Percentiles rank a stretch among this genome's conserved stretches.
These are phyloP conservation scores for Argyrosomus regius DNA, from an alignment of 2,797 vertebrate genomes.

Conservation along the genomic window DNA sequence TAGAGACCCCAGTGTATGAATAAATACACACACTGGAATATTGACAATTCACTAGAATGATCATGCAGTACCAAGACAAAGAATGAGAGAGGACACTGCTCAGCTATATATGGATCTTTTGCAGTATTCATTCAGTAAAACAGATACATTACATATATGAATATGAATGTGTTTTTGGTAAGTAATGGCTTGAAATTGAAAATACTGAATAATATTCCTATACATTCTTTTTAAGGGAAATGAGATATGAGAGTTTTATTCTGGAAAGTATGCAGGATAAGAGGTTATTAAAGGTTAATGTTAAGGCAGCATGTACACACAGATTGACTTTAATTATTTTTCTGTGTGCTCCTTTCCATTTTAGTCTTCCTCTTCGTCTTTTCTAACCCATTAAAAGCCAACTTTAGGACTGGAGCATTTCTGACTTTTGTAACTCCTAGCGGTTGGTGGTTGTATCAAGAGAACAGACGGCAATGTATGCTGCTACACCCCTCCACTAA, in stretches of 20 bases:
- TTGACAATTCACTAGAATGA: background rate
- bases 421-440: background rate
- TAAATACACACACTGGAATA: background rate
- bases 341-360: background rate
- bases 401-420: background rate
- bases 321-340: background rate
- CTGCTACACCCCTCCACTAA: background rate
- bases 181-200: background rate
- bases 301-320: background rate
- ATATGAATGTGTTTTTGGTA: background rate
- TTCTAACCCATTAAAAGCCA: background rate
- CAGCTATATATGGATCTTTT: background rate
- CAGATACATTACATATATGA: background rate
- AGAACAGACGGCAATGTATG: background rate
- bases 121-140: background rate
- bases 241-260: background rate
- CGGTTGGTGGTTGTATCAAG: background rate
- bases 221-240: background rate
- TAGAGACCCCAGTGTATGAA: background rate
- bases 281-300: background rate
- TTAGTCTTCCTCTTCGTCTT: background rate
- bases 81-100: background rate
- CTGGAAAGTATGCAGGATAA: background rate
- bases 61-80: constrained; percentile 2
- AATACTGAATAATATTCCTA: background rate